Evolutionary conservation across 2,113 vertebrate genomes (phyloP).

Genomic region (Toxotes jaculatrix): DNA sequence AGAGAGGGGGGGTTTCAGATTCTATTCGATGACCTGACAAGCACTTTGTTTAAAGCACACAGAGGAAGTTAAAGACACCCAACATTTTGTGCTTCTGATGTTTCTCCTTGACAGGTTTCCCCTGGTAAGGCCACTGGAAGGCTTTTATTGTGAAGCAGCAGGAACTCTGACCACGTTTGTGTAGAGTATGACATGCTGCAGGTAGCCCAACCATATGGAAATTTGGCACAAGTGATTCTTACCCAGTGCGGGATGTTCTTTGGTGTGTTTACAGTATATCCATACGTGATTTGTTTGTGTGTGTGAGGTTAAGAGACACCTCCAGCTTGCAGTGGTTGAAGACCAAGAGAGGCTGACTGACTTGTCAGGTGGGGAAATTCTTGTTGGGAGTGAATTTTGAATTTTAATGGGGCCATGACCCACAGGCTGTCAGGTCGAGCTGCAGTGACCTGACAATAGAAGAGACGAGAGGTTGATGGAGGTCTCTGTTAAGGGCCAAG

Average conservation of each 20-base stretch:
- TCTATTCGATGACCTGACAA: neutral
- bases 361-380: constrained; percentile 39
- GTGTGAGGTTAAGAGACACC: neutral
- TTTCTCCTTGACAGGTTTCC: neutral
- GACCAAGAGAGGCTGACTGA: neutral
- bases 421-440: constrained; percentile 35
- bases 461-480: constrained; percentile 25
- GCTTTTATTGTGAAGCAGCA: neutral
- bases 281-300: neutral
- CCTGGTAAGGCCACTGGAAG: neutral
- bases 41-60: neutral
- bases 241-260: neutral
- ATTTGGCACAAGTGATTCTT: neutral
- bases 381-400: constrained; percentile 37
- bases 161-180: neutral
- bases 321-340: neutral
- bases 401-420: constrained; percentile 58
- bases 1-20: neutral
- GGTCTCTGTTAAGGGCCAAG: constrained; percentile 36
- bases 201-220: neutral
- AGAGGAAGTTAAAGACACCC: neutral
- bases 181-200: neutral
- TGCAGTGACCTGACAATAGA: constrained; percentile 57
- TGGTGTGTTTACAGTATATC: neutral
- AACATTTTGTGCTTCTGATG: neutral